Percentiles rank a stretch among this genome's conserved stretches.
These are phyloP conservation scores for Crotalus helleri DNA, from an alignment of 2,113 vertebrate species.

Conservation along the genomic window DNA sequence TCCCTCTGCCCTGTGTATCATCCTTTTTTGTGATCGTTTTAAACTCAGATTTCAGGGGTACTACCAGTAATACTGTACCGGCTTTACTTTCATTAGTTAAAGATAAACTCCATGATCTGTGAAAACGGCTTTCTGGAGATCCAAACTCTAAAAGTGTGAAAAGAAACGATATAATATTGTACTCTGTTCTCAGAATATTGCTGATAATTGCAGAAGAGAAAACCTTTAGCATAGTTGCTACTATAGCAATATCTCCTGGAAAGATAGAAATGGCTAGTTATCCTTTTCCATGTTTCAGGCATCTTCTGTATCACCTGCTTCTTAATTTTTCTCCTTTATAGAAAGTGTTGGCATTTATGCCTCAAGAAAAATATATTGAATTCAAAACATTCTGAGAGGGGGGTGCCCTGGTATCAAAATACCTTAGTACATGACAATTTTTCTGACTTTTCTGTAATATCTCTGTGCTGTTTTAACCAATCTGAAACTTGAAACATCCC, in stretches of 20 bases:
- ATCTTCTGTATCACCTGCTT: neutral
- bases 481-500: neutral
- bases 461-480: neutral
- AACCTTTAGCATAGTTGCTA: neutral
- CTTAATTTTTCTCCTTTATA: neutral
- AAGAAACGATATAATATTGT: neutral
- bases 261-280: neutral
- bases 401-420: neutral
- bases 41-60: neutral
- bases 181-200: neutral
- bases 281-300: neutral
- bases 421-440: neutral
- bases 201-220: neutral
- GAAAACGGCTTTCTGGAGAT: neutral
- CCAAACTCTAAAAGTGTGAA: neutral
- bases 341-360: neutral
- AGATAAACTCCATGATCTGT: neutral
- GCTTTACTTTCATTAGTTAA: neutral
- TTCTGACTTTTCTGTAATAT: neutral
- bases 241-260: neutral
- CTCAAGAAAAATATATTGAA: neutral
- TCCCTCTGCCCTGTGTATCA: neutral
- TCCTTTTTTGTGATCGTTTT: neutral
- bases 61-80: neutral
- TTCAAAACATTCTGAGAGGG: neutral